Percentiles rank a stretch among this genome's conserved stretches.
These are phyloP conservation scores for Caenorhabditis becei DNA, from an alignment of 2,888 invertebrate species.

Conservation along the genomic window DNA sequence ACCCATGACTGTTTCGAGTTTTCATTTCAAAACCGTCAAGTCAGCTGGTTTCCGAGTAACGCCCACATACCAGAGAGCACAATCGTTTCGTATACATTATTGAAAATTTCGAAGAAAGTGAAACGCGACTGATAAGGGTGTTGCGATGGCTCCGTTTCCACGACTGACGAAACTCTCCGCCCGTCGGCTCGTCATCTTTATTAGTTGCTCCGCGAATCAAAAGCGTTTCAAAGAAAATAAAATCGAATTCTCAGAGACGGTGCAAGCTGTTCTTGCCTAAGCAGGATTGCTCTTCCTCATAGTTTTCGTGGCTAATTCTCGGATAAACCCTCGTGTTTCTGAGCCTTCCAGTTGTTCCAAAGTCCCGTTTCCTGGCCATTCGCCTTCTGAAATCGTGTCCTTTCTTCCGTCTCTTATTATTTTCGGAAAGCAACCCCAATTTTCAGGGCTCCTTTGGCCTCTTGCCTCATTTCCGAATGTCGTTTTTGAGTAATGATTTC, in stretches of 20 bases:
- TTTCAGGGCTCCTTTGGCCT: conserved; percentile 37
- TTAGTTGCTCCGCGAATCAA: conserved; percentile 29
- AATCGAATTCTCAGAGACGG: neutral
- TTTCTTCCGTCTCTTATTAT: conserved; percentile 52
- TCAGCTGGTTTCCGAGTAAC: conserved; percentile 50
- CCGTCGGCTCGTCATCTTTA: conserved; percentile 46
- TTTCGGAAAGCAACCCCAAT: conserved; percentile 44
- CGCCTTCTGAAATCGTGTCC: conserved; percentile 25
- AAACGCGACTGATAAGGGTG: conserved; percentile 46
- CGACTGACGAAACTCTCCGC: conserved; percentile 52
- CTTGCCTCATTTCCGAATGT: conserved; percentile 57
- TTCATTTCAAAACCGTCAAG: conserved; percentile 9
- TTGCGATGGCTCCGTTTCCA: conserved; percentile 34
- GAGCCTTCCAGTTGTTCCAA: conserved; percentile 12
- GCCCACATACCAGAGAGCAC: conserved; percentile 28
- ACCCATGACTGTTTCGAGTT: too few relatives aligned
- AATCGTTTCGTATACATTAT: conserved; percentile 40
- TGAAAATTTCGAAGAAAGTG: conserved; percentile 50
- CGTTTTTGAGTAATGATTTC: conserved; percentile 61
- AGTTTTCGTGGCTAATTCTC: conserved; percentile 30
- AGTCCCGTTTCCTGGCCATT: neutral
- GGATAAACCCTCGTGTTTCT: conserved; percentile 52
- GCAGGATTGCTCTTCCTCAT: conserved; percentile 31
- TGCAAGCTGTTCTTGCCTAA: conserved; percentile 38
- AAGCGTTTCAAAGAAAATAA: neutral